These are phyloP conservation scores for Halcyon badia DNA, from an alignment of 2,797 vertebrate genomes.

Conservation along the genomic window DNA sequence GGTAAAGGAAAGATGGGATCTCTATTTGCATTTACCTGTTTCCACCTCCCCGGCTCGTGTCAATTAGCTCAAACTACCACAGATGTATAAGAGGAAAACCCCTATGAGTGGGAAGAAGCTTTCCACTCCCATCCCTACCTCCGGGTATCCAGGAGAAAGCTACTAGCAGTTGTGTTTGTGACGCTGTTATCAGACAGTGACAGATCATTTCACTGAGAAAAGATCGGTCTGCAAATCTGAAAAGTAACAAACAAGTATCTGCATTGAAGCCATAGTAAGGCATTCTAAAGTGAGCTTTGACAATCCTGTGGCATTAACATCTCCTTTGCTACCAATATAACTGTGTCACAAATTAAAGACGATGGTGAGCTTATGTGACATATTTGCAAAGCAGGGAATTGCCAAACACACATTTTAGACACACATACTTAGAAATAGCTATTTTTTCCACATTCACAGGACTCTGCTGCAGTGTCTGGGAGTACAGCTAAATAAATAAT, in stretches of 20 bases:
- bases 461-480: neutral
- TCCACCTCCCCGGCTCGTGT: accelerated
- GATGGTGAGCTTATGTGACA: neutral
- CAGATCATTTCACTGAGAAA: neutral
- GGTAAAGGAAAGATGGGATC: neutral
- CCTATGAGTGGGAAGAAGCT: neutral
- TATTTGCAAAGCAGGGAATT: neutral
- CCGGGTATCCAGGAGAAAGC: neutral
- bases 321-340: neutral
- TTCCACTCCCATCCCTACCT: neutral
- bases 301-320: neutral
- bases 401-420: neutral
- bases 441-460: neutral
- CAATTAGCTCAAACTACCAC: neutral
- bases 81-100: neutral
- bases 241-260: neutral
- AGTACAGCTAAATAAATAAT: neutral
- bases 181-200: neutral
- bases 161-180: neutral
- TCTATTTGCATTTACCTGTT: neutral
- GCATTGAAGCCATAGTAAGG: neutral
- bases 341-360: neutral
- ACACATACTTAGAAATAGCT: too few species aligned
- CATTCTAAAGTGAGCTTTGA: neutral
- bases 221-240: neutral